Evolutionary conservation across 2,113 vertebrate genomes (phyloP).

Genomic region (Polypterus bichir): DNA sequence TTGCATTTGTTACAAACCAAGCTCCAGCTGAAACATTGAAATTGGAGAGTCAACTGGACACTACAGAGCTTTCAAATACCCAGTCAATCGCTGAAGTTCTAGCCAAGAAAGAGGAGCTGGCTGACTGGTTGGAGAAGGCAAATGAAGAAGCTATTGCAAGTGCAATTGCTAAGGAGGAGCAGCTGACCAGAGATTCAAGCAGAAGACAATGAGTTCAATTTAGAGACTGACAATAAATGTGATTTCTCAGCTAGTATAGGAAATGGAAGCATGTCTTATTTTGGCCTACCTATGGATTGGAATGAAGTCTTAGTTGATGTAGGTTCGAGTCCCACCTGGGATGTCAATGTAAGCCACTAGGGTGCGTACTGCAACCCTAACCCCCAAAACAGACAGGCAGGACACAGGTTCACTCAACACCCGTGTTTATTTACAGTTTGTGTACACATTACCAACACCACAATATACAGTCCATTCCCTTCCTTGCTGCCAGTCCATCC

Average conservation of each 20-base stretch:
- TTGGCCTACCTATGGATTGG: conserved; percentile 81
- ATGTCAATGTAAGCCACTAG: conserved; percentile 48
- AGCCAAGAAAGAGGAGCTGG: conserved; percentile 93
- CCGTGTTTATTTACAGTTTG: too few species aligned
- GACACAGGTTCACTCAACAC: not conserved
- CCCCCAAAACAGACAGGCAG: too few species aligned
- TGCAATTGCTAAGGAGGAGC: conserved; percentile 94
- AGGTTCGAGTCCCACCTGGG: too few species aligned
- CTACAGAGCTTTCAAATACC: conserved; percentile 87
- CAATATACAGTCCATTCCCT: too few species aligned
- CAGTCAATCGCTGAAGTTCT: conserved; percentile 96
- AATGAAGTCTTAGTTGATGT: conserved; percentile 82
- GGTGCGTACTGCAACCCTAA: conserved; percentile 41
- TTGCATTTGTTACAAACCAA: conserved; percentile 22
- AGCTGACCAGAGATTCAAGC: conserved; percentile 91
- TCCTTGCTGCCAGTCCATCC: too few species aligned
- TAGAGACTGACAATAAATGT: conserved; percentile 84
- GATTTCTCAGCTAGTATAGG: conserved; percentile 78
- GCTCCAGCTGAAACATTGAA: conserved; percentile 49
- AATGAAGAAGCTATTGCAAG: conserved; percentile 97
- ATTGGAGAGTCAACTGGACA: conserved; percentile 76
- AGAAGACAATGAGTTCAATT: conserved; percentile 73
- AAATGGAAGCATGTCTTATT: conserved; percentile 59
- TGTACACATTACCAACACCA: too few species aligned
- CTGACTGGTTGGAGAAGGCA: conserved; percentile 86